Percentiles rank a stretch among this genome's conserved stretches.
Evolutionary conservation across 2,797 vertebrate species (phyloP).

Genomic region (Nothura maculosa): DNA sequence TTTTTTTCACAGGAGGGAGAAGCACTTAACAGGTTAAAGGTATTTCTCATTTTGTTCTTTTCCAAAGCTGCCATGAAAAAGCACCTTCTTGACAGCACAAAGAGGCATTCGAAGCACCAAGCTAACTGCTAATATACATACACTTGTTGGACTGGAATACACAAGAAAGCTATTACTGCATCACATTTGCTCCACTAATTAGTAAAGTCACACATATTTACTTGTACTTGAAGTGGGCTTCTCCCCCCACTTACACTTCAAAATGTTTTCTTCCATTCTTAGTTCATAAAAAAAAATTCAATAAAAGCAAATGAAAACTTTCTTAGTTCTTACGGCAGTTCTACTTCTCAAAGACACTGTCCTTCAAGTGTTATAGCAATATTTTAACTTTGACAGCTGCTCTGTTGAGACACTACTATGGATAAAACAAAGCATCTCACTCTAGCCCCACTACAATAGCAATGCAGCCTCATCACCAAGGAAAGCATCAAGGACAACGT

Average conservation of each 20-base stretch:
- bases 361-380: conserved; percentile 29
- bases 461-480: neutral
- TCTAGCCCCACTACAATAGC: neutral
- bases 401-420: conserved; percentile 24
- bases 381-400: conserved; percentile 44
- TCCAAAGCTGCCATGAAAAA: neutral
- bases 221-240: neutral
- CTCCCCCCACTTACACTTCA: neutral
- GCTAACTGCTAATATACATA: neutral
- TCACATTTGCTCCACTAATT: neutral
- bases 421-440: conserved; percentile 33
- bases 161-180: neutral
- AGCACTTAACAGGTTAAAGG: neutral
- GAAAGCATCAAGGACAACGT: neutral
- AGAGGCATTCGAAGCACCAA: neutral
- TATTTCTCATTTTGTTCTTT: rapidly evolving
- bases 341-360: neutral
- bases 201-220: neutral
- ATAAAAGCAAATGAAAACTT: neutral
- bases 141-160: neutral
- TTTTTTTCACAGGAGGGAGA: neutral
- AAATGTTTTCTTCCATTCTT: neutral
- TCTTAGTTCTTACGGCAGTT: neutral
- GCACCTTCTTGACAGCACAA: neutral
- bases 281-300: neutral